Conservation (phyloP, 2,888 invertebrate genomes). For the Watsonalla binaria region DNA sequence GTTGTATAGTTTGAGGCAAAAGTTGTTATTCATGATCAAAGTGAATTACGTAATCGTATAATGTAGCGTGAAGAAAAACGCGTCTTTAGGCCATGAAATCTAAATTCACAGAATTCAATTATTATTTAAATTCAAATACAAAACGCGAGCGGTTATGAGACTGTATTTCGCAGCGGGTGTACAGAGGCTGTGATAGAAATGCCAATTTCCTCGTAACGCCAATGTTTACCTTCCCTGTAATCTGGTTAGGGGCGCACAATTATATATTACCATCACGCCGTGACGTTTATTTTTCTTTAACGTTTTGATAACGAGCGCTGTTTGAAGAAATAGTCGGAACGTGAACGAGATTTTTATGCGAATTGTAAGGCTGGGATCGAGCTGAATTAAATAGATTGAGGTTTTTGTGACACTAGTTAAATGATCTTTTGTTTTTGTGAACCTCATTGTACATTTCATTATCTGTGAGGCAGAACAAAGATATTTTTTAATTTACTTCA, state of each 20-base stretch:
- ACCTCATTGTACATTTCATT: too few species aligned
- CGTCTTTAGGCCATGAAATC: too few species aligned
- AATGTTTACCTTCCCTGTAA: constrained; percentile 70
- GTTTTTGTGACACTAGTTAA: too few species aligned
- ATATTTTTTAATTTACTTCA: too few species aligned
- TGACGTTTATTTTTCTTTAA: constrained; percentile 6
- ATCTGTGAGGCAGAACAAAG: too few species aligned
- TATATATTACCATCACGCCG: constrained; percentile 37
- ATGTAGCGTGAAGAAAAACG: too few species aligned
- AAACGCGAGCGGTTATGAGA: not conserved
- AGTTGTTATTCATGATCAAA: too few species aligned
- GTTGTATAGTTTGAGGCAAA: too few species aligned
- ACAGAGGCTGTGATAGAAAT: constrained; percentile 47
- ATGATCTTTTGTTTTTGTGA: too few species aligned
- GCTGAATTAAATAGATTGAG: not conserved
- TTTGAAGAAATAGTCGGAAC: not conserved
- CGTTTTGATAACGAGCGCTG: not conserved
- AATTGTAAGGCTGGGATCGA: not conserved
- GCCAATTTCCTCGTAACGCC: constrained; percentile 68
- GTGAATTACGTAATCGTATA: too few species aligned
- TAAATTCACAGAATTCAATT: too few species aligned
- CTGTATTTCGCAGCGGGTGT: constrained; percentile 26
- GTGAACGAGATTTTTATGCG: not conserved
- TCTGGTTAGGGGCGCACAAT: constrained; percentile 45
- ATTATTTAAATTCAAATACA: not conserved